These are phyloP conservation scores for Prunella himalayana DNA, from an alignment of 2,113 vertebrate genomes.

Conservation along the genomic window DNA sequence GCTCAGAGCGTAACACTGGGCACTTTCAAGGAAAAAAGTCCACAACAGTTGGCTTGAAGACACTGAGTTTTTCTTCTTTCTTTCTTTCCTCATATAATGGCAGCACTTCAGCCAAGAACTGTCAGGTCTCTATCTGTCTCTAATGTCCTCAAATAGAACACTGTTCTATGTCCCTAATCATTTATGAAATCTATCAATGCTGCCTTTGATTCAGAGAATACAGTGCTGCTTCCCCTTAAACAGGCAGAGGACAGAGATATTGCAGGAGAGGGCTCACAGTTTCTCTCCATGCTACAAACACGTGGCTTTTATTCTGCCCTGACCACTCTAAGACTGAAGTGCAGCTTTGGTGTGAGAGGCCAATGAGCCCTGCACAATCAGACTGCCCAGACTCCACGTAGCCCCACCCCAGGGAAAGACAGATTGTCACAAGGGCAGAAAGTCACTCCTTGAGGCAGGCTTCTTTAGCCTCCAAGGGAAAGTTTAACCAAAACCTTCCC, in stretches of 20 bases:
- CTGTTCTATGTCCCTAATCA: neutral
- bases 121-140: neutral
- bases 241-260: neutral
- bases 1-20: neutral
- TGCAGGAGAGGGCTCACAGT: neutral
- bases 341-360: neutral
- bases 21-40: neutral
- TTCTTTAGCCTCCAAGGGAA: neutral
- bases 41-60: neutral
- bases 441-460: neutral
- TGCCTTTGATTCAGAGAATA: neutral
- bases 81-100: neutral
- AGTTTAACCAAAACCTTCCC: neutral
- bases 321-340: neutral
- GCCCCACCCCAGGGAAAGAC: neutral
- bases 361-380: neutral
- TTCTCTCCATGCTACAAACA: neutral
- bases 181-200: neutral
- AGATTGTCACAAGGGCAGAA: neutral
- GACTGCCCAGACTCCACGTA: accelerated
- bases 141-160: neutral
- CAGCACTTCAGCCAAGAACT: neutral
- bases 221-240: neutral
- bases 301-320: neutral
- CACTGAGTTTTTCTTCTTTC: neutral